Percentiles rank a stretch among this genome's conserved stretches.
These are phyloP conservation scores for Syncerus caffer DNA, from an alignment of 2,797 vertebrate genomes.

Conservation along the genomic window DNA sequence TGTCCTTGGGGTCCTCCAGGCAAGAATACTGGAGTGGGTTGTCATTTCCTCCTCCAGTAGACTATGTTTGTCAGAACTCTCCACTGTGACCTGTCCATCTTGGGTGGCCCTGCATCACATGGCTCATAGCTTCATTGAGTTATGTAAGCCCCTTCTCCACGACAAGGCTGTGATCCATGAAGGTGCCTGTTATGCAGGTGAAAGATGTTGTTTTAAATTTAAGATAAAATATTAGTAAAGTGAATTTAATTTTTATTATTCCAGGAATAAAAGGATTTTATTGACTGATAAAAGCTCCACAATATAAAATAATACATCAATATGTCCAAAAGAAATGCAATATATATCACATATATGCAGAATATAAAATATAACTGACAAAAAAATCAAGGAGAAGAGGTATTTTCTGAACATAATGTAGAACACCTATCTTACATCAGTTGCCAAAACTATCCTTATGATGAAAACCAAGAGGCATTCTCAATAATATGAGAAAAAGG, in stretches of 20 bases:
- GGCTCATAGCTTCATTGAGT: background rate
- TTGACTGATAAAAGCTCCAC: background rate
- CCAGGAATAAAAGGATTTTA: background rate
- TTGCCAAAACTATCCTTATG: background rate
- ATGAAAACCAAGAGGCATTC: background rate
- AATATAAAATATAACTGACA: background rate
- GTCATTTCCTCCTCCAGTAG: background rate
- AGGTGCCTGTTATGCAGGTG: background rate
- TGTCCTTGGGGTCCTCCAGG: background rate
- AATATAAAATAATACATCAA: background rate
- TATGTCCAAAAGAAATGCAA: background rate
- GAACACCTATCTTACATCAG: background rate
- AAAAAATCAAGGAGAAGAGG: background rate
- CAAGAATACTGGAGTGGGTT: background rate
- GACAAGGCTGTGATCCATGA: background rate
- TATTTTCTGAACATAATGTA: background rate
- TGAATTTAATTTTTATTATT: background rate
- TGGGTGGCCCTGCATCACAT: background rate
- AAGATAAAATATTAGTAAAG: conserved; percentile 7
- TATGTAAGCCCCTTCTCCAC: background rate
- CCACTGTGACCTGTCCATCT: background rate
- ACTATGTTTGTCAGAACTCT: background rate
- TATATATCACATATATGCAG: background rate
- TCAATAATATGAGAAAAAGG: background rate
- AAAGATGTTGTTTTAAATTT: background rate